Base-by-base conservation (phyloP, 2,113 vertebrate genomes). In the Jacana jacana region DNA sequence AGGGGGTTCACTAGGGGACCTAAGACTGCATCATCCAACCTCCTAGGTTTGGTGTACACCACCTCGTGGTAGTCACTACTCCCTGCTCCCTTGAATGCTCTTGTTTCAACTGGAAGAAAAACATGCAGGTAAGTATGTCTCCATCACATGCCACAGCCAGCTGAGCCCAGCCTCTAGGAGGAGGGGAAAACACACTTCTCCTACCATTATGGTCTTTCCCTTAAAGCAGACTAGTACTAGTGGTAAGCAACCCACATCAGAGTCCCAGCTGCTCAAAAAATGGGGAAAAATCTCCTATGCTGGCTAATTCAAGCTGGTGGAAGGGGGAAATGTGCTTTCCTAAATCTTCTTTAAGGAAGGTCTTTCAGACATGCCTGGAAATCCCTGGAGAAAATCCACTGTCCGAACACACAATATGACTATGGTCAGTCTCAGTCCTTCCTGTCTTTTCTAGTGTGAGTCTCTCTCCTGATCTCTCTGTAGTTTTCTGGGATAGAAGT, bases 241-340 rank as follows among this genome's bases (percentile, higher is more conserved):
- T 27, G 33, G 28, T 8, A 7, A 57, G 37, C 13, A 52, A 57
- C 19, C 6, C 64, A 40, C 1, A 0, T 1, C 40, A 42, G 37
- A 60, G 39, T 17, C 31, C 44, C 70, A 65, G 0, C 49, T 52
- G 11, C 25, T 65, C 37, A 60, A 35, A 57, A 58, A 54, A 46
- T 11, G 51, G 11, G 20, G 6, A 58, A 85, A 19, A 76, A 30
- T 17, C 17, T n/a, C 14, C 70, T 30, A 46, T 15, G 33, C 10
- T 0, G 0, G 33, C 39, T 65, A 60, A 65, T 37, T 51, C 63
- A 89, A 27, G 19, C 37, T 76, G n/a, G 15, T 24, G 15, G 61
- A 22, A 6, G 7, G 60, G 25, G 28, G 19, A 89, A 65, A 81
- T 1, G 37, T 0, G 8, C 2, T 57, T 88, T 70, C 70, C 44